phyloP scores from a whole-genome alignment of 2,888 invertebrate genomes.

The Apocheima hispidaria region DNA sequence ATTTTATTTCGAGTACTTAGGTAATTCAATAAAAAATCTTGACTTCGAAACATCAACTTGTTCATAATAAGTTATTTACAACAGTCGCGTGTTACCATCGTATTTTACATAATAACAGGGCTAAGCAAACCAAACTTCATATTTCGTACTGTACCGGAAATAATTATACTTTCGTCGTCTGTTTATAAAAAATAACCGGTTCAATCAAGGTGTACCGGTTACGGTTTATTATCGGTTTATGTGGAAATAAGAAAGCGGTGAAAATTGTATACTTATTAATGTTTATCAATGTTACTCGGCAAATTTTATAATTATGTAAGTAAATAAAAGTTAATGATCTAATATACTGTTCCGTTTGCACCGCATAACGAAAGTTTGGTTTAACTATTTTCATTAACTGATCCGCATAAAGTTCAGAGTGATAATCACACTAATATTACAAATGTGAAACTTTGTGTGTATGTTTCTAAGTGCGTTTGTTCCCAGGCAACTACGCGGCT shows the following conservation, averaged over 20 bases:
- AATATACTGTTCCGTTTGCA: too few relatives aligned
- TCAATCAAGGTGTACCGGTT: constrained; percentile 23
- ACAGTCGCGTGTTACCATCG: constrained; percentile 34
- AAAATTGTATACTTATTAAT: constrained; percentile 23
- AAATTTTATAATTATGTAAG: background rate
- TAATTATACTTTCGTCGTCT: constrained; percentile 53
- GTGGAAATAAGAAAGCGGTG: constrained; percentile 33
- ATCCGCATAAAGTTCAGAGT: background rate
- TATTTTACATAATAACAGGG: constrained; percentile 43
- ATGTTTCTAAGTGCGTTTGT: too few relatives aligned
- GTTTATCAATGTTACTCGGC: background rate
- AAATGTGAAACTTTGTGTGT: too few relatives aligned
- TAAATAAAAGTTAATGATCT: background rate
- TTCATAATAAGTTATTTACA: constrained; percentile 29
- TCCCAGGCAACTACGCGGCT: too few relatives aligned
- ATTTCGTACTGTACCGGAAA: constrained; percentile 55
- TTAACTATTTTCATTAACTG: background rate
- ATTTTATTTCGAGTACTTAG: background rate
- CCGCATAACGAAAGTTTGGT: background rate
- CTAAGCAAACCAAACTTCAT: constrained; percentile 50
- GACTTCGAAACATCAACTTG: constrained; percentile 15
- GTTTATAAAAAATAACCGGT: constrained; percentile 48
- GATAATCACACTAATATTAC: too few relatives aligned
- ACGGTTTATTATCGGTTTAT: constrained; percentile 21
- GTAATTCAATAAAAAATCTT: background rate